Evolutionary conservation across 2,888 invertebrate species (phyloP).

Genomic region (Pomacea canaliculata): DNA sequence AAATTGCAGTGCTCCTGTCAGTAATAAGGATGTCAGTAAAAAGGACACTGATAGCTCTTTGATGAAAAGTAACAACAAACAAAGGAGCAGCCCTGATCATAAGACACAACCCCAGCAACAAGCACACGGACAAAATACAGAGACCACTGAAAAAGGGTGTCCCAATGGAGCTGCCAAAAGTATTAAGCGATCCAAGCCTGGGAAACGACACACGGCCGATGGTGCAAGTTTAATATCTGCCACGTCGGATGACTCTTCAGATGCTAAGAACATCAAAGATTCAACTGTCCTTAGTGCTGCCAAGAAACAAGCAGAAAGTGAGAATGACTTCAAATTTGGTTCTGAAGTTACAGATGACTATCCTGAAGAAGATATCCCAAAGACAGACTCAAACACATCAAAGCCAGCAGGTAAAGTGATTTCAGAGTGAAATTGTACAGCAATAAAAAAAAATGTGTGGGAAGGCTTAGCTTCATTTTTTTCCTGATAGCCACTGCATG

Average conservation of each 20-base stretch:
- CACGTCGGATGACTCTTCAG: conserved; percentile 1
- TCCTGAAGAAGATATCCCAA: conserved; percentile 16
- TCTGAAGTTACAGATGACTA: conserved; percentile 17
- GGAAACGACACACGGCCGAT: conserved; percentile 16
- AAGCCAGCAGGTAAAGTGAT: conserved; percentile 11
- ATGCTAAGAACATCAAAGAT: conserved; percentile 23
- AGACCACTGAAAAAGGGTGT: conserved; percentile 11
- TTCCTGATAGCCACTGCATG: no score
- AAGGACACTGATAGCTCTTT: not conserved
- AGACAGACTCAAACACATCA: conserved; percentile 4
- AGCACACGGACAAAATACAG: not conserved
- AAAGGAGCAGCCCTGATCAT: not conserved
- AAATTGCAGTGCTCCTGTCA: not conserved
- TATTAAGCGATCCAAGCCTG: conserved; percentile 8
- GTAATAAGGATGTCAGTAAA: not conserved
- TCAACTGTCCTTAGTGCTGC: conserved; percentile 26
- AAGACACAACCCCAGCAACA: conserved; percentile 5
- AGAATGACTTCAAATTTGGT: conserved; percentile 35
- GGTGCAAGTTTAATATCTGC: not conserved
- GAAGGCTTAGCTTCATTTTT: no score
- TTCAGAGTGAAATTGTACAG: no score
- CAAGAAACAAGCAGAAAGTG: conserved; percentile 33
- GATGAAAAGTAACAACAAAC: not conserved
- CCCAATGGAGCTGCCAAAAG: conserved; percentile 6
- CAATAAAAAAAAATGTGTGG: no score